Conservation (phyloP, 2,797 vertebrate species). For the Typhlichthys eigenmanni region DNA sequence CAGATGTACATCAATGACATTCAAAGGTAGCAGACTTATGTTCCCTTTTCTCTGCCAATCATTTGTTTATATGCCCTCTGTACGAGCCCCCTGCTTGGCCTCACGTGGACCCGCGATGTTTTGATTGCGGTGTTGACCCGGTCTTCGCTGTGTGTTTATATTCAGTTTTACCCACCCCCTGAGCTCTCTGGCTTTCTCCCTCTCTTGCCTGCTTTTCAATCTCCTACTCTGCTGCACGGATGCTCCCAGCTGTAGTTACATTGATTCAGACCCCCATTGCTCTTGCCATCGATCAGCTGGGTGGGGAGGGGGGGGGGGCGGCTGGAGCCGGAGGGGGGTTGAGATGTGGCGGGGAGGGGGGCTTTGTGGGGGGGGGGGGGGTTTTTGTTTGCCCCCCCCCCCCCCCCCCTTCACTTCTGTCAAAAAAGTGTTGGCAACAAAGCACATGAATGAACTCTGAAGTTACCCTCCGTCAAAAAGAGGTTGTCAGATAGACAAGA, state of each 20-base stretch:
- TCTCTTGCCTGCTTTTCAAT: neutral
- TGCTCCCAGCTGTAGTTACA: constrained; percentile 51
- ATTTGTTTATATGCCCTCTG: neutral
- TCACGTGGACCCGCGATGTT: neutral
- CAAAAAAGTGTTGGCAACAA: neutral
- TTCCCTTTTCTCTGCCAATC: constrained; percentile 8
- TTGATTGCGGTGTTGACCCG: neutral
- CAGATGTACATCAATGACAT: constrained; percentile 8
- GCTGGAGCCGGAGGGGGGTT: neutral
- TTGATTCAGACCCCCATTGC: constrained; percentile 52
- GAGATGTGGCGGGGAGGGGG: neutral
- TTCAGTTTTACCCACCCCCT: neutral
- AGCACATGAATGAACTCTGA: neutral
- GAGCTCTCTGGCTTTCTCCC: neutral
- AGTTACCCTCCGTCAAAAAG: constrained; percentile 28
- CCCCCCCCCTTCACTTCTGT: constrained; percentile 15
- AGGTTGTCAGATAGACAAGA: constrained; percentile 16
- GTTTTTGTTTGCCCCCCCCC: no score
- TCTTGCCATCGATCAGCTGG: constrained; percentile 50
- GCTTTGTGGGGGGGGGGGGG: constrained; percentile 23
- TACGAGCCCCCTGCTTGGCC: neutral
- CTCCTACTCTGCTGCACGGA: constrained; percentile 16
- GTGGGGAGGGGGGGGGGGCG: constrained; percentile 12
- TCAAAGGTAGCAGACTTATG: neutral
- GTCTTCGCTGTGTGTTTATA: constrained; percentile 12